Conservation (phyloP, 1,140 invertebrate species). For the Acarapis woodi region DNA sequence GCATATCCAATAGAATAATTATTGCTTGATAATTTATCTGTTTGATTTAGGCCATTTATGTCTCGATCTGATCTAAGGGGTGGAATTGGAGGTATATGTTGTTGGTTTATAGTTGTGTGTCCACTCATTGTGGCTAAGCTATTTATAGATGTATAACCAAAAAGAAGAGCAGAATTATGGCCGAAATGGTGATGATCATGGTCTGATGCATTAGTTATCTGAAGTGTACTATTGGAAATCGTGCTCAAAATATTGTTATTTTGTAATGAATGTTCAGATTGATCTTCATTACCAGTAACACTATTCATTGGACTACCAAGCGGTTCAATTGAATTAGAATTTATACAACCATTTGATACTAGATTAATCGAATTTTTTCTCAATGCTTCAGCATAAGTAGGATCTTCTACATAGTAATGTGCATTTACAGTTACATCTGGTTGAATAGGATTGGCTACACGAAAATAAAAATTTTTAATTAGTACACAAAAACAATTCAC, state of each 20-base stretch:
- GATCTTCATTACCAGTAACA: neutral
- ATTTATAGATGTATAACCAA: no score
- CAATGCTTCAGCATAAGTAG: slow-evolving; percentile 16
- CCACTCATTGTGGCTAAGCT: neutral
- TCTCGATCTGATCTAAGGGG: no score
- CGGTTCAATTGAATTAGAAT: neutral
- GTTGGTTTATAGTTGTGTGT: neutral
- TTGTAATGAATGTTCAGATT: neutral
- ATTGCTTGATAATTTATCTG: no score
- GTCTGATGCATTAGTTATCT: neutral
- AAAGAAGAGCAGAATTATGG: neutral
- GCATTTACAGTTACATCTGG: slow-evolving; percentile 3
- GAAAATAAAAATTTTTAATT: neutral
- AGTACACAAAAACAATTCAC: neutral
- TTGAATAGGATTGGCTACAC: neutral
- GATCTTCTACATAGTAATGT: slow-evolving; percentile 10
- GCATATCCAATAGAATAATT: no score
- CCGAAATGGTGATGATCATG: neutral
- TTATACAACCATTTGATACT: slow-evolving; percentile 8
- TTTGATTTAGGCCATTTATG: no score
- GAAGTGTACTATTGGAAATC: neutral
- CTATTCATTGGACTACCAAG: neutral
- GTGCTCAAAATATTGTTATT: neutral
- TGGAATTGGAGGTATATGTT: slow-evolving; percentile 7
- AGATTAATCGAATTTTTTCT: slow-evolving; percentile 17